Evolutionary conservation across 2,888 invertebrate genomes (phyloP), one percentile per base, ranked within the genome.

Genomic region (Barypeithes pellucidus): DNA sequence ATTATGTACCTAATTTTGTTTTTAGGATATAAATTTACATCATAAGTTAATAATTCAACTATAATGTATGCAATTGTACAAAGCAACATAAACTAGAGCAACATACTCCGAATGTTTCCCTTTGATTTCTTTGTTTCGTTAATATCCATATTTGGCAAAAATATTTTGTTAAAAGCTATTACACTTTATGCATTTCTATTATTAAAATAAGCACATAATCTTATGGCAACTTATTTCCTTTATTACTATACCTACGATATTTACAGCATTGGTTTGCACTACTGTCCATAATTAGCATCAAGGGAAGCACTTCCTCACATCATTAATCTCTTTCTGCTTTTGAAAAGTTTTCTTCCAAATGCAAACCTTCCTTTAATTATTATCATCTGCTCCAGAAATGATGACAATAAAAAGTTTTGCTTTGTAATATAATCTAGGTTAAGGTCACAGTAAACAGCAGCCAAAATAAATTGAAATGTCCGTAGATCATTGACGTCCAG

Each of bases 401-500:
- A n/a, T 12, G 33, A 63, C 63, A 63, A 63, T 2, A 50, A 63
- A 33, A 36, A 47, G 45, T 29, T n/a, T n/a, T 45, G 29, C n/a
- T 29, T n/a, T 29, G 14, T 4, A 57, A n/a, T 57, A 33, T 57
- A 36, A 45, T 63, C 33, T 63, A 33, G 63, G 63, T 63, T 29
- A 63, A 63, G 63, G 45, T 47, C 45, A 24, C n/a, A 9, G 7
- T 22, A 33, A 24, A n/a, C 18, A 62, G 62, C 43, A 45, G 24
- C 29, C 43, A 45, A 63, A 57, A 33, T 57, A 33, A 45, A 63
- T 63, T 63, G 47, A 33, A 63, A 36, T 63, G 63, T 47, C 50
- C 50, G 12, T n/a, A 63, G 50, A 63, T 47, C 63, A 50, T 63
- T 63, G 62, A 41, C 62, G 43, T 62, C 41, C 63, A 43, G 43